Conservation (phyloP, 2,888 invertebrate genomes). For the Alsophila aescularia region DNA sequence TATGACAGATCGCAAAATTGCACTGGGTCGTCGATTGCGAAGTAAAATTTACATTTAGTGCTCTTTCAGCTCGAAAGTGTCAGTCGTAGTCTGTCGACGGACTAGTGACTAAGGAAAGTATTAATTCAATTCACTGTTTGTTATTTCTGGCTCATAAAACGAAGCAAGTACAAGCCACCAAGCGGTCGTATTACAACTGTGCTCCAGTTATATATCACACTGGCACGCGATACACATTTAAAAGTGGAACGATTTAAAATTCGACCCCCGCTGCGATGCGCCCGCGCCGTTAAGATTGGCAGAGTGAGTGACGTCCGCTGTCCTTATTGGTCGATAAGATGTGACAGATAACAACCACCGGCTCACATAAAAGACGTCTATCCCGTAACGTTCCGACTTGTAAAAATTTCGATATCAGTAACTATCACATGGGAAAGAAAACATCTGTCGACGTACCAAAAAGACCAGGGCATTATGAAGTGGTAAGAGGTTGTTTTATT, state of each 20-base stretch:
- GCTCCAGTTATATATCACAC: constrained; percentile 67
- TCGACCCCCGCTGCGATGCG: constrained; percentile 76
- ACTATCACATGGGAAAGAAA: constrained; percentile 78
- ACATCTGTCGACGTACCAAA: constrained; percentile 75
- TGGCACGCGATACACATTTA: constrained; percentile 72
- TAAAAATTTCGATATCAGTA: constrained; percentile 67
- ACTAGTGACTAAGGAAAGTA: no score
- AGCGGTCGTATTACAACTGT: constrained; percentile 26
- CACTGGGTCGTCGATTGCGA: no score
- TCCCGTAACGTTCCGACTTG: constrained; percentile 70
- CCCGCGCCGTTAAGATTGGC: constrained; percentile 75
- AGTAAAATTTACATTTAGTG: no score
- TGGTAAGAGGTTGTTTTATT: constrained; percentile 55
- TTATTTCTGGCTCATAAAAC: constrained; percentile 28
- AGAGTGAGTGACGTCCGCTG: constrained; percentile 82
- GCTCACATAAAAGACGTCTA: constrained; percentile 78
- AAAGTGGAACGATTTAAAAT: constrained; percentile 71
- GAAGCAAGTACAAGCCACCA: constrained; percentile 22
- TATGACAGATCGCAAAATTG: no score
- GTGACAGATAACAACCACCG: constrained; percentile 77
- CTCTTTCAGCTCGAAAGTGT: no score
- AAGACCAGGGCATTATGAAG: constrained; percentile 57
- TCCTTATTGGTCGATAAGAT: constrained; percentile 84
- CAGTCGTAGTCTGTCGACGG: no score
- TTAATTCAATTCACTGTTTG: constrained; percentile 1